Evolutionary conservation across 2,888 invertebrate species (phyloP).

Genomic region (Hydriomena furcata): DNA sequence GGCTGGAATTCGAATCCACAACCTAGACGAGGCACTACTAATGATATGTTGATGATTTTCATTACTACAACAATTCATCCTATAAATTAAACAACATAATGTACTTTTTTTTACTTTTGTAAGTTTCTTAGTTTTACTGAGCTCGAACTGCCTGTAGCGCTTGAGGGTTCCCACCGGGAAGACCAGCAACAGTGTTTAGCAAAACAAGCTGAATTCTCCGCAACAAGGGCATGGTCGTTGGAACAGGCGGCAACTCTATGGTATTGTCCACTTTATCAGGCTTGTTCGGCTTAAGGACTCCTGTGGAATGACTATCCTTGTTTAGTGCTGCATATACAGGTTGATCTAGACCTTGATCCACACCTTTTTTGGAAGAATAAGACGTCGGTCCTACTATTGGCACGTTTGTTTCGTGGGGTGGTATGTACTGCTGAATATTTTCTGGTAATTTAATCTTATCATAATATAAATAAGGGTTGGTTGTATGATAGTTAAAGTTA

Average conservation of each 20-base stretch:
- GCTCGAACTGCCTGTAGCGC: not conserved
- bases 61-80: too few relatives aligned
- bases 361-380: not conserved
- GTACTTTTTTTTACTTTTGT: too few relatives aligned
- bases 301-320: too few relatives aligned
- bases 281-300: not conserved
- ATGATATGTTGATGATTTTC: too few relatives aligned
- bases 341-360: not conserved
- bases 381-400: not conserved
- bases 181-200: constrained; percentile 18
- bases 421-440: not conserved
- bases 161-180: constrained; percentile 9
- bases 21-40: too few relatives aligned
- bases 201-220: constrained; percentile 3
- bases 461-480: not conserved
- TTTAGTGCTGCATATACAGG: not conserved
- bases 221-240: constrained; percentile 3
- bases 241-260: constrained; percentile 9
- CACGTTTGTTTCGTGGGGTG: not conserved
- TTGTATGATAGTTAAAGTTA: not conserved
- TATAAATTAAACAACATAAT: too few relatives aligned
- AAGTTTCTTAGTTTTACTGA: not conserved
- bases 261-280: not conserved
- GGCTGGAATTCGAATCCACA: too few relatives aligned
- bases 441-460: not conserved